Evolutionary conservation across 2,797 vertebrate genomes (phyloP).

Genomic region (Apogon hyalosoma): DNA sequence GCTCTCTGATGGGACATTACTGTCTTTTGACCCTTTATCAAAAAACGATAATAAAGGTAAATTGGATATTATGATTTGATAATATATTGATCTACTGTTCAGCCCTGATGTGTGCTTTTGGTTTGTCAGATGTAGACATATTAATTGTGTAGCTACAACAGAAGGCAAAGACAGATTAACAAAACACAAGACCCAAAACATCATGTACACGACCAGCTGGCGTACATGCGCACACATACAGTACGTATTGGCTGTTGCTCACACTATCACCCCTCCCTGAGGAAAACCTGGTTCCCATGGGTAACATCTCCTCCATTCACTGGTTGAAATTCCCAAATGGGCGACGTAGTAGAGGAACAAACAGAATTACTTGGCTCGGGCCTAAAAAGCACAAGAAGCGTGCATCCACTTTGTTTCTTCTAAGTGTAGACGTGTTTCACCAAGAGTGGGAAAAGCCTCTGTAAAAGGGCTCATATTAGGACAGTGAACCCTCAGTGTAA

Average conservation of each 20-base stretch:
- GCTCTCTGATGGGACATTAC: too few relatives aligned
- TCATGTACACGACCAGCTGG: slow-evolving; percentile 26
- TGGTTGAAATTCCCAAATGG: slow-evolving; percentile 17
- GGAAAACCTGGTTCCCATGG: slow-evolving; percentile 32
- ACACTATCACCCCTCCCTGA: background rate
- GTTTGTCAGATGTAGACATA: too few relatives aligned
- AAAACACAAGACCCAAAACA: slow-evolving; percentile 37
- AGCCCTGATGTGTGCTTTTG: too few relatives aligned
- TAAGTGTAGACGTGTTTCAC: slow-evolving; percentile 1
- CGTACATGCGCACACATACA: background rate
- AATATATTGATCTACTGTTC: too few relatives aligned
- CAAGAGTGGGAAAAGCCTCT: slow-evolving; percentile 18
- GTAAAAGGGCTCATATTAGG: slow-evolving; percentile 7
- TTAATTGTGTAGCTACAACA: slow-evolving; percentile 9
- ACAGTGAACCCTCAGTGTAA: slow-evolving; percentile 1
- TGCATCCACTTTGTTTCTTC: slow-evolving; percentile 6
- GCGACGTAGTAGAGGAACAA: slow-evolving; percentile 17
- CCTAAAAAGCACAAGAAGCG: background rate
- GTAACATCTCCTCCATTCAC: slow-evolving; percentile 12
- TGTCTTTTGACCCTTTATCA: too few relatives aligned
- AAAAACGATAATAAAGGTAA: too few relatives aligned
- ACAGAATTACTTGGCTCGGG: too few relatives aligned
- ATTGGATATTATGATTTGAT: too few relatives aligned
- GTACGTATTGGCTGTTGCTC: background rate
- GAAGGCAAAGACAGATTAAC: slow-evolving; percentile 32